Base-by-base conservation (phyloP, 2,797 vertebrate species). In the Danio choprae region DNA sequence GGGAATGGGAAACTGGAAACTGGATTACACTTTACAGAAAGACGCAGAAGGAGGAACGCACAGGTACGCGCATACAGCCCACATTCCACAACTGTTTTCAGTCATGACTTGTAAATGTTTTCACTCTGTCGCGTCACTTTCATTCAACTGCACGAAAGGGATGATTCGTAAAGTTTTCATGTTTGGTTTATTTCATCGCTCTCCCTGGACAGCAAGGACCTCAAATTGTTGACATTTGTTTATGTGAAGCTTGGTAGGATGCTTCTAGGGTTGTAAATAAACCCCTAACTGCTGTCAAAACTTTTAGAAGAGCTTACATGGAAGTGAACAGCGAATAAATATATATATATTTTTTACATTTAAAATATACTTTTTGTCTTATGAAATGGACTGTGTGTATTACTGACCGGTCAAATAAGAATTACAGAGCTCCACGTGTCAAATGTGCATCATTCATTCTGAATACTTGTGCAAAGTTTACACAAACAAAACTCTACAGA, bases 1-100 rank as follows among this genome's bases (percentile, higher is more conserved):
- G 84, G 91, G 92, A 89, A 94, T 94, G 95, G 94, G 92, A 87
- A 81, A 87, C 88, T 90, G 89, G 86, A 89, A 89, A 84, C 88
- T 36, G 93, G 91, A 94, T 91, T 94, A 76, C 81, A 86, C 84
- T 89, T 89, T 85, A 86, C 90, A 90, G 79, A 92, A 86, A 90
- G 84, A 91, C 89, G 79, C 91, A 86, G 89, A 90, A 91, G 88
- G 87, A 88, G 81, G 80, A 87, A 87, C 77, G 81, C 77, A 71
- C 90, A 93, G 93, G 93, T 94, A 93, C 85, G n/a, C 51, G 16
- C 41, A 36, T 3, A 64, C 40, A 44, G 13, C 13, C 12, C 58
- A 38, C 15, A n/a, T 53, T 41, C 41, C 5, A 53, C 36, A 40
- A 11, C 7, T 20, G n/a, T 50, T 77, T 48, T 22, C 53, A 20